Evolutionary conservation across 2,888 invertebrate species (phyloP).

Genomic region (Chromoteleia sp.): DNA sequence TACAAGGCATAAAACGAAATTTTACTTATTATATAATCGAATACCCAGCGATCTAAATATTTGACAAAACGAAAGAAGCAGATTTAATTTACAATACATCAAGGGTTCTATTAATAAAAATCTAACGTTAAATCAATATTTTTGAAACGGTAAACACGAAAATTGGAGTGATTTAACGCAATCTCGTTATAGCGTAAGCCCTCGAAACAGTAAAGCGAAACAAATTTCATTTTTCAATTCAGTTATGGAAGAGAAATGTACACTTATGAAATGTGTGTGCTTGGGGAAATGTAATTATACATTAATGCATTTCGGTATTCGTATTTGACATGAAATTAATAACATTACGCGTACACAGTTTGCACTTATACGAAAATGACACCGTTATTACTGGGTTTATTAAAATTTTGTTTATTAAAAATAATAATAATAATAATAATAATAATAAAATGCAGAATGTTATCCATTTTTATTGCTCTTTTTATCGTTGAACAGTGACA

Average conservation of each 20-base stretch:
- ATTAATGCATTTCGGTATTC: constrained; percentile 1
- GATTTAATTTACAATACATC: too few relatives aligned
- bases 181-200: neutral
- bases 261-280: constrained; percentile 5
- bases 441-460: too few relatives aligned
- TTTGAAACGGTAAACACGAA: neutral
- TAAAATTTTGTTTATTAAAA: too few relatives aligned
- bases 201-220: neutral
- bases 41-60: neutral
- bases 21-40: constrained; percentile 4
- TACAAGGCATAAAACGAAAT: neutral
- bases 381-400: too few relatives aligned
- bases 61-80: neutral
- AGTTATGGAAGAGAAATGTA: constrained; percentile 14
- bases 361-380: too few relatives aligned
- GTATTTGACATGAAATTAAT: constrained; percentile 9
- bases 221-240: constrained; percentile 11
- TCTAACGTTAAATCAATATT: neutral
- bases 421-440: too few relatives aligned
- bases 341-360: neutral
- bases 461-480: too few relatives aligned
- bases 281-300: constrained; percentile 11
- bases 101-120: too few relatives aligned
- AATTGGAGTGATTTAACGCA: constrained; percentile 1
- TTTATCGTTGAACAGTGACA: too few relatives aligned